Conservation (phyloP, 2,113 vertebrate species). For the Ahaetulla prasina region DNA sequence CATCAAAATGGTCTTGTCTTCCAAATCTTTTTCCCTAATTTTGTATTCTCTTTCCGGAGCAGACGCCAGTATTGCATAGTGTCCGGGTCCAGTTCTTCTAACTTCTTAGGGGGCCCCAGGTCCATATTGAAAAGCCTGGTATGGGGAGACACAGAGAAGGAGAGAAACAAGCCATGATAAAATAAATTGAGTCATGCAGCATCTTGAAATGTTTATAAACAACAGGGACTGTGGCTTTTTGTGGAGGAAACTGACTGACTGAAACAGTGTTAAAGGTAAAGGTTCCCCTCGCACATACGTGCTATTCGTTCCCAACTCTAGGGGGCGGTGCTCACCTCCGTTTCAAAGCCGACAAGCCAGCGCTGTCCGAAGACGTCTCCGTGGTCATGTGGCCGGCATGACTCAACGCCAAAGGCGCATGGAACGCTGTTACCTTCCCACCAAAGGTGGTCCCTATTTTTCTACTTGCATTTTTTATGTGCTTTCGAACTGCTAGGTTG, state of each 20-base stretch:
- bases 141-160: neutral
- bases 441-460: too few species aligned
- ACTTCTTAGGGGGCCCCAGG: conserved; percentile 71
- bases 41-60: conserved; percentile 83
- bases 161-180: neutral
- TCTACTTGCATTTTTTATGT: too few species aligned
- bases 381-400: too few species aligned
- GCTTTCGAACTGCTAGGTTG: too few species aligned
- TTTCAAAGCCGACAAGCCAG: too few species aligned
- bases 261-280: neutral
- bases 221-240: neutral
- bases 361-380: too few species aligned
- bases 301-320: too few species aligned
- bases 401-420: too few species aligned
- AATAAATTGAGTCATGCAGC: neutral
- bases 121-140: conserved; percentile 86
- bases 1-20: conserved; percentile 77
- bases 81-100: conserved; percentile 78
- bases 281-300: too few species aligned
- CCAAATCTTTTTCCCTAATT: conserved; percentile 77
- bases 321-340: too few species aligned
- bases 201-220: neutral
- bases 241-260: neutral
- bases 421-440: too few species aligned
- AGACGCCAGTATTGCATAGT: conserved; percentile 77